phyloP scores from a whole-genome alignment of 2,888 invertebrate species.

The Muscina levida region DNA sequence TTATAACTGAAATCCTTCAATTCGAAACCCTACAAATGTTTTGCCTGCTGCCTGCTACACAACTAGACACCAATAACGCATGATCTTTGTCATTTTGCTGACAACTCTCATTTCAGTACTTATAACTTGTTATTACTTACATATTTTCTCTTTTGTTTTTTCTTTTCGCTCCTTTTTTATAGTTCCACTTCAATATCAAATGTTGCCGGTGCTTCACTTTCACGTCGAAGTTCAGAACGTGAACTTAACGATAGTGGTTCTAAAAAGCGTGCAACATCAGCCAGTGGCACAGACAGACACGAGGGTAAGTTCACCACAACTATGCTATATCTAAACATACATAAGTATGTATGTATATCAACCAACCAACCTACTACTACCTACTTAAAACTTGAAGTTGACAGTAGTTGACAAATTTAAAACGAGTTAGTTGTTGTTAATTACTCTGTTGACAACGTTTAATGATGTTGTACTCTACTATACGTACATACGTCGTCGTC shows the following conservation, averaged over 20 bases:
- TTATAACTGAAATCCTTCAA: too few relatives aligned
- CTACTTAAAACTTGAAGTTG: slow-evolving; percentile 47
- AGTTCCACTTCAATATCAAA: slow-evolving; percentile 94
- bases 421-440: slow-evolving; percentile 65
- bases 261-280: slow-evolving; percentile 89
- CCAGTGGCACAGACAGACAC: slow-evolving; percentile 86
- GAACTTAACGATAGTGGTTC: slow-evolving; percentile 84
- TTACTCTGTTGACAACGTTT: slow-evolving; percentile 66
- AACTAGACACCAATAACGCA: too few relatives aligned
- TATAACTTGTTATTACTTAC: slow-evolving; percentile 12
- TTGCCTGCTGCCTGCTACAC: too few relatives aligned
- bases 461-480: slow-evolving; percentile 10
- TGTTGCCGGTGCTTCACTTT: slow-evolving; percentile 90
- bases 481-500: slow-evolving; percentile 33
- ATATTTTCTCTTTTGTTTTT: background rate
- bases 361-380: slow-evolving; percentile 34
- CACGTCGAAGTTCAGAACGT: slow-evolving; percentile 91
- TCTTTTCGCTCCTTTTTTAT: slow-evolving; percentile 62
- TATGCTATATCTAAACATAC: background rate
- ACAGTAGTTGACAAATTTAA: slow-evolving; percentile 43
- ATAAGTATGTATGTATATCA: background rate
- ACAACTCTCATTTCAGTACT: too few relatives aligned
- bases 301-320: slow-evolving; percentile 81
- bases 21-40: too few relatives aligned
- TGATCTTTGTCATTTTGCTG: too few relatives aligned